Evolutionary conservation across 2,113 vertebrate species (phyloP), one percentile per base, ranked within the genome.

Genomic region (Brachyhypopomus gauderio): DNA sequence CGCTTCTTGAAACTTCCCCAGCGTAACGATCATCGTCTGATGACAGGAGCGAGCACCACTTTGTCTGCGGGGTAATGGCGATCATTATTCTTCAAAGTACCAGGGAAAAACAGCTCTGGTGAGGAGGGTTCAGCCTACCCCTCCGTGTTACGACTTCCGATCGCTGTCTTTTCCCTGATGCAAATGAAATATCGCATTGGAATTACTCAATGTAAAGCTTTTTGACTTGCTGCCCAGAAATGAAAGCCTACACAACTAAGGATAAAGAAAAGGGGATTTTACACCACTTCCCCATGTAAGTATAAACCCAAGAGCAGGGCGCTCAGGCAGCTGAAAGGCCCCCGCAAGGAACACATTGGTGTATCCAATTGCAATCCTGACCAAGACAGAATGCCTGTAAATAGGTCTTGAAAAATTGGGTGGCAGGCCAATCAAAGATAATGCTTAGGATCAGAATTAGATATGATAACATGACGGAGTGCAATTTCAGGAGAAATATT

Each of bases 181-280:
- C 82, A 58, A 48, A 83, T 77, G 75, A 72, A 85, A 85, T 90
- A 89, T 85, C 85, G 84, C 80, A 80, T 82, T 55, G 64, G 80
- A 84, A 89, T 88, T 87, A 88, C 77, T 85, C 85, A 88, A 89
- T 86, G 87, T 86, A 89, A 88, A 90, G 86, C 85, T 81, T 85
- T 89, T 88, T 91, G 79, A 87, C 83, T 76, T 67, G 81, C 89
- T 79, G 89, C 82, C 82, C 83, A 55, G 77, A 77, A 72, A 79
- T 78, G 75, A 87, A 84, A 64, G 72, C 70, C 86, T 87, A 85
- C 86, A 75, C 84, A 2, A 16, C 75, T 85, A 77, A 89, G 88
- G 90, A 81, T 90, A 85, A 85, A 45, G 41, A 89, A 85, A 85
- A 81, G 80, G 80, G 83, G 89, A 91, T 90, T 92, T 91, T 89